These are phyloP conservation scores for Sinocyclocheilus anophthalmus DNA, from an alignment of 2,113 vertebrate species.

Conservation along the genomic window DNA sequence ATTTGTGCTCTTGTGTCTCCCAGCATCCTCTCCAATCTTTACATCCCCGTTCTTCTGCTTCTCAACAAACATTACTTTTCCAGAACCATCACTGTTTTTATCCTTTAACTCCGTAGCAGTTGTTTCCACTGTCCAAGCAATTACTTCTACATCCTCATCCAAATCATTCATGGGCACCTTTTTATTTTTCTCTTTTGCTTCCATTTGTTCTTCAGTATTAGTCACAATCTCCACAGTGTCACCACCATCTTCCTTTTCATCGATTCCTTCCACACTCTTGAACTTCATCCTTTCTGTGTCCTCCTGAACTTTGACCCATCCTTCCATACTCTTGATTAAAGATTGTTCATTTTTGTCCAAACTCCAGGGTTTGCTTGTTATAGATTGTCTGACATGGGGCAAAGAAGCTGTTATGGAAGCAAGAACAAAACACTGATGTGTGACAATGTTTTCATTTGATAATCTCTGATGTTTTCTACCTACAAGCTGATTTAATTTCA, in stretches of 20 bases:
- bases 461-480: slow-evolving; percentile 37
- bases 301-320: not conserved
- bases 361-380: slow-evolving; percentile 50
- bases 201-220: not conserved
- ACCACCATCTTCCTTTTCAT: slow-evolving; percentile 4
- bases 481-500: slow-evolving; percentile 41
- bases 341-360: not conserved
- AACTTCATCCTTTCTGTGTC: not conserved
- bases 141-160: not conserved
- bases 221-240: not conserved
- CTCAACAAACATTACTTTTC: not conserved
- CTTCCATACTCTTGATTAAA: not conserved
- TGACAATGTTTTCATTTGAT: not conserved
- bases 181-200: not conserved
- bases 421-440: not conserved
- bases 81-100: not conserved
- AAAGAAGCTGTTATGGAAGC: not conserved
- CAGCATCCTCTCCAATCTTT: not conserved
- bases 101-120: not conserved
- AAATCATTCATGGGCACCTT: not conserved
- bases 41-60: not conserved
- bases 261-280: not conserved
- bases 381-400: not conserved
- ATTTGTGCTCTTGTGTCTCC: not conserved
- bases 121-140: not conserved